These are phyloP conservation scores for Ridgeia piscesae DNA, from an alignment of 1,140 invertebrate genomes.

Conservation along the genomic window DNA sequence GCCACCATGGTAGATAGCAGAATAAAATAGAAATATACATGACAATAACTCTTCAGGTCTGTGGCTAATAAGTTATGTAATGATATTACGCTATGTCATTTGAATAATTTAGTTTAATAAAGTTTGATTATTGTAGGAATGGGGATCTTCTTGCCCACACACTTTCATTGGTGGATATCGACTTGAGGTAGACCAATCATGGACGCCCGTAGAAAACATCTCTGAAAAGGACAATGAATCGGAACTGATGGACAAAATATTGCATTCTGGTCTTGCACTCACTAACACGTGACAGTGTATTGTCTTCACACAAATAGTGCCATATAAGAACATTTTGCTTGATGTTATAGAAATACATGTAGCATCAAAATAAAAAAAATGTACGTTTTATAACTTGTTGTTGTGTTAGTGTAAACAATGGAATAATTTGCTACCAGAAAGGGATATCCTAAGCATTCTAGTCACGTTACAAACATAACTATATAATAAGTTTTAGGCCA, in stretches of 20 bases:
- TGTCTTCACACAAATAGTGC: not conserved
- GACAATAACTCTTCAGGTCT: too few relatives aligned
- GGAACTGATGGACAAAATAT: conserved; percentile 49
- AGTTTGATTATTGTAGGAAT: conserved; percentile 63
- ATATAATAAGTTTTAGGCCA: too few relatives aligned
- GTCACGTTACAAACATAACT: too few relatives aligned
- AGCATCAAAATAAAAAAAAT: not conserved
- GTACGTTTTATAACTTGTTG: not conserved
- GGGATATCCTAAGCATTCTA: not conserved
- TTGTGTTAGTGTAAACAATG: not conserved
- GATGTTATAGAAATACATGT: not conserved
- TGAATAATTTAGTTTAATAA: not conserved
- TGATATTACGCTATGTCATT: not conserved
- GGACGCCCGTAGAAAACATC: conserved; percentile 63
- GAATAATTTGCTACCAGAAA: not conserved
- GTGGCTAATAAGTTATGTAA: too few relatives aligned
- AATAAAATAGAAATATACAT: too few relatives aligned
- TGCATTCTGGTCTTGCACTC: conserved; percentile 43
- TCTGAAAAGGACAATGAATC: conserved; percentile 43
- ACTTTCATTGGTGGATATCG: conserved; percentile 68
- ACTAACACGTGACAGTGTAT: conserved; percentile 31
- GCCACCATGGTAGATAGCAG: too few relatives aligned
- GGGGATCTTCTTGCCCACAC: conserved; percentile 65
- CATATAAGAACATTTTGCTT: not conserved
- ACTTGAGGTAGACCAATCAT: conserved; percentile 70